Evolutionary conservation across 35 echinoderm and acorn worm species (phyloP), one percentile per base, ranked within the genome.

Genomic region (Nesometra sesokonis): DNA sequence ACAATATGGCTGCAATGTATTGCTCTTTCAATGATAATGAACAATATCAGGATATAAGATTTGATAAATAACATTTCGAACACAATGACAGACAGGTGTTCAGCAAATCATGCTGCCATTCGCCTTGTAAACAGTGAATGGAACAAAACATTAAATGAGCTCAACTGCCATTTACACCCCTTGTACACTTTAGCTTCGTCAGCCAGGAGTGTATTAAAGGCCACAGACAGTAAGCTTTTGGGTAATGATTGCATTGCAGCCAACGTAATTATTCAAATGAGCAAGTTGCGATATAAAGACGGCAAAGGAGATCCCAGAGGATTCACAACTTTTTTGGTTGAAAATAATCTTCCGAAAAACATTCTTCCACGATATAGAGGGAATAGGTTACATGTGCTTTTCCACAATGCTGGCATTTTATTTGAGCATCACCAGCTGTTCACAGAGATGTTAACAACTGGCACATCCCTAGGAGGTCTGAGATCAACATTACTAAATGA

Each of bases 281-380:
- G 83, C 27, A 89, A 77, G 21, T 76, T 89, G 27, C 5, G 87
- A 15, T 89, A 21, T 17, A 89, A 89, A 77, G 87, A 89, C 27
- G 87, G 87, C 11, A 83, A 83, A n/a, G 87, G 79, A 13, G 87
- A 89, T 83, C 87, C 80, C 5, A 89, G 83, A 83, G 46, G 39
- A 32, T 89, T 89, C 34, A 89, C 47, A 77, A 46, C 32, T 32
- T 89, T 67, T 31, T n/a, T 89, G 21, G 43, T 11, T 29, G 46
- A 43, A 1, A 38, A 36, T 30, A 57, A 82, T 0, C 40, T 83
- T 33, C 80, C 87, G 13, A 5, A 21, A 13, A 46, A 81, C 13
- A 30, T 89, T n/a, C 11, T 89, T 8, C 87, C 80, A 37, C 11
- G 80, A 5, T 88, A 88, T 36, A 36, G 78, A 23, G 77, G 78